Conservation (phyloP, 2,113 vertebrate species). For the Cyphomyrus discorhynchus region DNA sequence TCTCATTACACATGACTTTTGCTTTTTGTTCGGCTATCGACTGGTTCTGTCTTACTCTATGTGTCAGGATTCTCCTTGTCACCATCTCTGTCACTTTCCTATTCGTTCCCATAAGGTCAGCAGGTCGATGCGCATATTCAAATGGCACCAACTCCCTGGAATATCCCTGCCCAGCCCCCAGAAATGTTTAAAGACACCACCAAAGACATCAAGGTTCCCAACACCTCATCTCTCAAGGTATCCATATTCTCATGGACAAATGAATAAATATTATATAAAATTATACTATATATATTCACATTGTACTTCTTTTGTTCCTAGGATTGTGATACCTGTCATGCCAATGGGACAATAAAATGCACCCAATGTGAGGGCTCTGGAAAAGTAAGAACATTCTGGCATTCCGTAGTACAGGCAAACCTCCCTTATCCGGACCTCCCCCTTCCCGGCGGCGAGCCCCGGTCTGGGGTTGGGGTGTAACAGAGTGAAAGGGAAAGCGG, state of each 20-base stretch:
- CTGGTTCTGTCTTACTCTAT: background rate
- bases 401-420: too few species aligned
- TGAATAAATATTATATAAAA: too few species aligned
- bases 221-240: constrained; percentile 69
- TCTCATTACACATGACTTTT: background rate
- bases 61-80: background rate
- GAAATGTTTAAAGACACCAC: constrained; percentile 49
- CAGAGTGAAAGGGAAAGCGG: too few species aligned
- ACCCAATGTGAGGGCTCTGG: constrained; percentile 39
- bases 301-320: constrained; percentile 26
- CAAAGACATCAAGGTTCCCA: constrained; percentile 56
- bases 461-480: too few species aligned
- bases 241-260: background rate
- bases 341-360: constrained; percentile 40
- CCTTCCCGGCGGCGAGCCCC: too few species aligned
- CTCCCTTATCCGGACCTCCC: too few species aligned
- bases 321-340: constrained; percentile 48
- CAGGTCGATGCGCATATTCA: constrained; percentile 53
- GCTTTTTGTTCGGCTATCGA: background rate
- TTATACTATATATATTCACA: background rate
- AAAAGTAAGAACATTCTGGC: constrained; percentile 30
- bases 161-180: constrained; percentile 48
- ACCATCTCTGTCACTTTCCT: background rate
- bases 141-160: constrained; percentile 59
- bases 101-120: constrained; percentile 51